Percentiles rank a stretch among this genome's conserved stretches.
Evolutionary conservation across 2,113 vertebrate species (phyloP).

Genomic region (Labeo rohita): DNA sequence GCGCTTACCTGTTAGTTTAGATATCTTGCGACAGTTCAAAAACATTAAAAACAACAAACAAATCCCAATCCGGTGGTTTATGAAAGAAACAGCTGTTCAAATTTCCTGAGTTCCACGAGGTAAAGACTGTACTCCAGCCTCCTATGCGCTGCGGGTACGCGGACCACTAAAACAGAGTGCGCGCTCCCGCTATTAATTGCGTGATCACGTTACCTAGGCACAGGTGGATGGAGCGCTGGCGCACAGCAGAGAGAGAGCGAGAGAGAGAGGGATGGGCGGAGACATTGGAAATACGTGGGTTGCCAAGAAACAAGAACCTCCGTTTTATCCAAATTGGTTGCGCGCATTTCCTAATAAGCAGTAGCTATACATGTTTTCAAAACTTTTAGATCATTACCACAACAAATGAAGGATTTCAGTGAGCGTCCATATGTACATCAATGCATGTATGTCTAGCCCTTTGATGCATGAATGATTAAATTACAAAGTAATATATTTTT

Average conservation of each 20-base stretch:
- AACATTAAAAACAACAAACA: background rate
- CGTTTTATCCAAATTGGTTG: background rate
- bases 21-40: background rate
- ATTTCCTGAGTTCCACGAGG: background rate
- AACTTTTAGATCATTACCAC: background rate
- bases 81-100: background rate
- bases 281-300: background rate
- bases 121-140: background rate
- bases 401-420: background rate
- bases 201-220: slow-evolving; percentile 40
- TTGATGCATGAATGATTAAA: too few species aligned
- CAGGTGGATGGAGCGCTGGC: slow-evolving; percentile 37
- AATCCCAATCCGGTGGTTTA: background rate
- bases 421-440: too few species aligned
- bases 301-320: background rate
- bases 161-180: slow-evolving; percentile 6
- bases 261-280: background rate
- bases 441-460: too few species aligned
- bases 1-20: slow-evolving; percentile 23
- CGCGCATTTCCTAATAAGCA: background rate
- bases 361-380: background rate
- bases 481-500: too few species aligned
- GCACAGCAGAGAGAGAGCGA: background rate
- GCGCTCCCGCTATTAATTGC: slow-evolving; percentile 44
- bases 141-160: background rate